Percentiles rank a stretch among this genome's conserved stretches.
Conservation (phyloP, 2,888 invertebrate species). For the Diogma glabrata region DNA sequence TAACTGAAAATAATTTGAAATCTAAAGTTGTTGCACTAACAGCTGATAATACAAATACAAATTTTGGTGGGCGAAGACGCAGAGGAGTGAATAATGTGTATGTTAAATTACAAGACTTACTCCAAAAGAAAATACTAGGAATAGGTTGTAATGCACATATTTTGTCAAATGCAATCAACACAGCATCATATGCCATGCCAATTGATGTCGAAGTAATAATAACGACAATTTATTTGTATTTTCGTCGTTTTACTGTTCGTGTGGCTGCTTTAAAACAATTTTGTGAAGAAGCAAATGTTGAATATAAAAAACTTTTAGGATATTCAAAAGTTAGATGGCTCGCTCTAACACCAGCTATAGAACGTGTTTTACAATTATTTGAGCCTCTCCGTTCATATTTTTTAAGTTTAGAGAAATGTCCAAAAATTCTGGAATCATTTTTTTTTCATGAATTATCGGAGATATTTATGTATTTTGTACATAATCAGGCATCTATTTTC, state of each 20-base stretch:
- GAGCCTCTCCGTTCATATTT: conserved; percentile 5
- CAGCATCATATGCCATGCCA: conserved; percentile 19
- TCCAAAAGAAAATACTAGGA: conserved; percentile 18
- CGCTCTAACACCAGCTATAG: background rate
- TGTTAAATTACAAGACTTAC: conserved; percentile 17
- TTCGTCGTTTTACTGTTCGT: conserved; percentile 21
- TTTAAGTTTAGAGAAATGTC: background rate
- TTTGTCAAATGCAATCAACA: conserved; percentile 14
- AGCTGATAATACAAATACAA: conserved; percentile 2
- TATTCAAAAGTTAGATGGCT: conserved; percentile 8
- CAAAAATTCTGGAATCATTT: background rate
- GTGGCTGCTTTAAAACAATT: conserved; percentile 15
- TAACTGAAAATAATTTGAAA: conserved; percentile 12
- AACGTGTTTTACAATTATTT: conserved; percentile 1
- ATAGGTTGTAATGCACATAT: conserved; percentile 22
- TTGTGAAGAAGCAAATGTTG: background rate
- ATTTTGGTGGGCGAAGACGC: conserved; percentile 12
- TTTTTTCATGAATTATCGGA: background rate
- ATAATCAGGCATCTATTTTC: background rate
- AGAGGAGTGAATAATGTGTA: conserved; percentile 18
- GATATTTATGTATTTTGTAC: too few species aligned
- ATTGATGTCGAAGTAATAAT: conserved; percentile 19
- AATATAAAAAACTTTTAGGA: conserved; percentile 7
- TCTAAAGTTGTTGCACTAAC: conserved; percentile 14
- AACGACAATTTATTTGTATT: conserved; percentile 20